Percentiles rank a stretch among this genome's conserved stretches.
phyloP scores from a whole-genome alignment of 2,888 invertebrate genomes.

The Rhingia rostrata region DNA sequence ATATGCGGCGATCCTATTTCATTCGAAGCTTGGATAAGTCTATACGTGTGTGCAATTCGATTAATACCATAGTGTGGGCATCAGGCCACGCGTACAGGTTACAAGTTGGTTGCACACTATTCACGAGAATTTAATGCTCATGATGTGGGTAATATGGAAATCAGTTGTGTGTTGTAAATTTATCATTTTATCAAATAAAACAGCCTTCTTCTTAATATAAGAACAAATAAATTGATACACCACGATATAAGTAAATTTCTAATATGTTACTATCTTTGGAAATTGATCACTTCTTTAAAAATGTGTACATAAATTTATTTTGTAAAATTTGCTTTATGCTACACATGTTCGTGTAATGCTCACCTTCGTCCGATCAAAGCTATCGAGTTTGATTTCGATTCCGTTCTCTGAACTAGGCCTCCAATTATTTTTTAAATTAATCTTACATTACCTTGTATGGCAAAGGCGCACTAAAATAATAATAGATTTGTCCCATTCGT shows the following conservation, averaged over 20 bases:
- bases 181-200: no score
- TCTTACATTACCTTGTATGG: slow-evolving; percentile 14
- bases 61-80: slow-evolving; percentile 43
- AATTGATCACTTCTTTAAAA: neutral
- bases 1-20: slow-evolving; percentile 38
- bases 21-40: slow-evolving; percentile 36
- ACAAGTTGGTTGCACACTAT: slow-evolving; percentile 19
- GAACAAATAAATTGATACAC: no score
- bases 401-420: slow-evolving; percentile 10
- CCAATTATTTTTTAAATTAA: neutral
- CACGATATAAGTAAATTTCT: no score
- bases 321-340: neutral
- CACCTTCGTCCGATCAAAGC: slow-evolving; percentile 10
- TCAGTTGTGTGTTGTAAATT: no score
- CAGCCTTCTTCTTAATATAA: no score
- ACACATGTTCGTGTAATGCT: slow-evolving; percentile 19
- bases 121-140: slow-evolving; percentile 3
- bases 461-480: slow-evolving; percentile 6
- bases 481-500: slow-evolving; percentile 35
- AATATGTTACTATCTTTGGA: neutral
- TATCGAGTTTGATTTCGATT: slow-evolving; percentile 5
- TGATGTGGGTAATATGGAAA: neutral
- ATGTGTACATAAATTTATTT: neutral
- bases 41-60: slow-evolving; percentile 1
- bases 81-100: slow-evolving; percentile 60